These are phyloP conservation scores for Diphyllodes magnificus DNA, from an alignment of 2,113 vertebrate species.

Conservation along the genomic window DNA sequence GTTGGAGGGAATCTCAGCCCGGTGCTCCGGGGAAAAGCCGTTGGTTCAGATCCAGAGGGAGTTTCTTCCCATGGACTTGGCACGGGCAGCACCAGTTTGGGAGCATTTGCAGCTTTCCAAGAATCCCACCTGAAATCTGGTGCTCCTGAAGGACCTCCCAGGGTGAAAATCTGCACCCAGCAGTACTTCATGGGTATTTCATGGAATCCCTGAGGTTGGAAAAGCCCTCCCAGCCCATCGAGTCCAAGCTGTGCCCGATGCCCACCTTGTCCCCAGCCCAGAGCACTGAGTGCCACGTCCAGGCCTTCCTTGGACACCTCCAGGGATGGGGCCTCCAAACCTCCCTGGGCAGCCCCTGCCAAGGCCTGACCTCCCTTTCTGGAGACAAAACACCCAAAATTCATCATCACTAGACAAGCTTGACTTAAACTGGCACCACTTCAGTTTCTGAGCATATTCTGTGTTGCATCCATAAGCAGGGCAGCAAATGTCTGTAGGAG, in stretches of 20 bases:
- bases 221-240: background rate
- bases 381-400: background rate
- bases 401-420: background rate
- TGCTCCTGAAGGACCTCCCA: background rate
- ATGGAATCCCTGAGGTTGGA: background rate
- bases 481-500: background rate
- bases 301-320: background rate
- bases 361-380: background rate
- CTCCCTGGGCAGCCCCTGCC: background rate
- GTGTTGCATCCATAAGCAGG: background rate
- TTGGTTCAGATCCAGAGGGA: background rate
- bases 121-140: background rate
- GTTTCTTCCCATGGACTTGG: background rate
- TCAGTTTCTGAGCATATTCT: background rate
- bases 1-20: background rate
- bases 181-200: background rate
- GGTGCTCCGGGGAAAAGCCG: background rate
- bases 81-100: accelerated
- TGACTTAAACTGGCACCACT: background rate
- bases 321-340: background rate
- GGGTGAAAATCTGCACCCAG: background rate
- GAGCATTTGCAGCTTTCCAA: background rate
- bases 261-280: background rate
- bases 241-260: accelerated
- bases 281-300: background rate